Base-by-base conservation (phyloP, 2,797 vertebrate genomes). In the Channa striata region DNA sequence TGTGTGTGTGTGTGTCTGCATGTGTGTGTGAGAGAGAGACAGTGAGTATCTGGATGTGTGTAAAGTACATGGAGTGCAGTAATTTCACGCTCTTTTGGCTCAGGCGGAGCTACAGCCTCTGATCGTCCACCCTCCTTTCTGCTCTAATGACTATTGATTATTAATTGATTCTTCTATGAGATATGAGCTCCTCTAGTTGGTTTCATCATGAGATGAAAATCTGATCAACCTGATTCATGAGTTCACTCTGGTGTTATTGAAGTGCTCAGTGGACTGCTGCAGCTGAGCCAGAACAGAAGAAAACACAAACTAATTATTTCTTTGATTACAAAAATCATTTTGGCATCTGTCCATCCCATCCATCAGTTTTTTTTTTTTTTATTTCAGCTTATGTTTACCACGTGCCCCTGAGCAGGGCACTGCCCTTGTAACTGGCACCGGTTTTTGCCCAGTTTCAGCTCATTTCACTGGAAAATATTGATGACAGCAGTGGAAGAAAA, bases 51-150 rank as follows among this genome's bases (percentile, higher is more conserved):
- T 30, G 25, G 6, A 6, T 30, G 64, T 49, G 49, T 36, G 65
- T 74, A 67, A 54, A 52, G 60, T 71, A 64, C 52, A 72, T 49
- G 43, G 65, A 68, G 52, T 37, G 68, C 59, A 78, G 78, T 85
- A 80, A 89, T 91, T 91, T 89, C 88, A 91, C 66, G 86, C 81
- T 87, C 53, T 74, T 84, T 50, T 77, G 80, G 81, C 83, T 77
- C 77, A 78, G 72, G 68, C 74, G 44, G 50, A 50, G 80, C 71
- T 60, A 49, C 46, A 62, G 75, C 65, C 68, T 68, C 53, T 50
- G 61, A 77, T 76, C 19, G 17, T 43, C 73, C 72, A 44, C 64
- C 70, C 72, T 46, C 65, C 75, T 70, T 70, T 64, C 69, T 36
- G 51, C 68, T 82, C 74, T 84, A 85, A 83, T 84, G 70, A 80